Base-by-base conservation (phyloP, 2,888 invertebrate species). In the Sinelater perroti region DNA sequence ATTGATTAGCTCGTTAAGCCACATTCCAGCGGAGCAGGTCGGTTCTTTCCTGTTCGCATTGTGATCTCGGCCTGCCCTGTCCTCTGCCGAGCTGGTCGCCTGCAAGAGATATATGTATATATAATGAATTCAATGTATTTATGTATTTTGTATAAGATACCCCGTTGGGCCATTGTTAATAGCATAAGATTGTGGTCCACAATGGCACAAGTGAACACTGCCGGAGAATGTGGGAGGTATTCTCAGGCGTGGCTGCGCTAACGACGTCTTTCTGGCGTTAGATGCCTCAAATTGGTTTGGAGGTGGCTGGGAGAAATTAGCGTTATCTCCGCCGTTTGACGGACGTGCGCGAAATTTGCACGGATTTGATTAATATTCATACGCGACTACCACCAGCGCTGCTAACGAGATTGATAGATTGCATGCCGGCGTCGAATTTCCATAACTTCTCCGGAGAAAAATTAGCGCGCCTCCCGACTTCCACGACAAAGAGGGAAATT, bases 1-100 rank as follows among this genome's bases (percentile, higher is more conserved):
- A 79, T 78, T 79, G 79, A 79, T 79, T 79, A 78, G 76, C 76
- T 79, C 78, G 79, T 79, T 79, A 79, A 75, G 76, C 73, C 67
- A 67, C 70, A 68, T 68, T 72, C 70, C 77, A 77, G 72, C 65
- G 63, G 75, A 55, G 70, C 77, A 75, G 63, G 56, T 58, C 52
- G 61, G 50, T 59, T 72, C 56, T 56, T 63, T 54, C 49, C 56
- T 60, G 49, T 51, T 62, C 36, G 56, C 58, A 69, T 67, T 68
- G 67, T 67, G 55, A 62, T 63, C 30, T 36, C 36, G 26, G 46
- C 44, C 24, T 10, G 14, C 38, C 36, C 40, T 38, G 52, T 30
- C 56, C 50, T 63, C 35, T 46, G 45, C 40, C 55, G 42, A 45
- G 36, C 61, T 68, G 71, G 61, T 57, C 72, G 53, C 63, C 70